Evolutionary conservation across 2,797 vertebrate species (phyloP).

Genomic region (Pipistrellus pygmaeus): DNA sequence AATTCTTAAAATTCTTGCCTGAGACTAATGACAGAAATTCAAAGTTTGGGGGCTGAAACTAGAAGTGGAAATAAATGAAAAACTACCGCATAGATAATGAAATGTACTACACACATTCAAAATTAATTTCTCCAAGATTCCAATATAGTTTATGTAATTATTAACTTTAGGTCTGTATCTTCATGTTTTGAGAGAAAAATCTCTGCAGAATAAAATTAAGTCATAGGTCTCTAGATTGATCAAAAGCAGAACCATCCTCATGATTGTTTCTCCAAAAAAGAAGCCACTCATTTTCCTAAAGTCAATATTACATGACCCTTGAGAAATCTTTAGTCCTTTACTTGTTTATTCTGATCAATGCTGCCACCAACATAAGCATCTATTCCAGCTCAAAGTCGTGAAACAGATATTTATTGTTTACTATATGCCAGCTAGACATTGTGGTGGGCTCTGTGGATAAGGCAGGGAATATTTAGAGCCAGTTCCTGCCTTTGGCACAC

Average conservation of each 20-base stretch:
- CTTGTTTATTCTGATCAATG: neutral
- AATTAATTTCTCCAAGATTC: neutral
- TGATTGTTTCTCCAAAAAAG: neutral
- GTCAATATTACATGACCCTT: neutral
- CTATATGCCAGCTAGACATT: neutral
- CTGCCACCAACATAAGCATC: neutral
- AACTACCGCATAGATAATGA: neutral
- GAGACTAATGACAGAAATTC: conserved; percentile 19
- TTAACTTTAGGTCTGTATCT: neutral
- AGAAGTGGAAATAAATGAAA: conserved; percentile 40
- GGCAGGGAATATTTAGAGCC: neutral
- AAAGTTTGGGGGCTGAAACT: neutral
- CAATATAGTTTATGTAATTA: neutral
- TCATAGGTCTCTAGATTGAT: neutral
- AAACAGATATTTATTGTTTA: neutral
- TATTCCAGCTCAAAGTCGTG: neutral
- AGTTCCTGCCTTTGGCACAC: neutral
- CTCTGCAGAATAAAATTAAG: neutral
- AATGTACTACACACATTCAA: neutral
- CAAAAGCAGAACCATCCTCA: neutral
- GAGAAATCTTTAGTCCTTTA: neutral
- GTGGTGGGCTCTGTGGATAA: neutral
- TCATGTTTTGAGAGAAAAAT: conserved; percentile 60
- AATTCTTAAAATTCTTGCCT: conserved; percentile 20
- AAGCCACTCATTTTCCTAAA: conserved; percentile 22